Base-by-base conservation (phyloP, 2,888 invertebrate species). In the Eupithecia centaureata region DNA sequence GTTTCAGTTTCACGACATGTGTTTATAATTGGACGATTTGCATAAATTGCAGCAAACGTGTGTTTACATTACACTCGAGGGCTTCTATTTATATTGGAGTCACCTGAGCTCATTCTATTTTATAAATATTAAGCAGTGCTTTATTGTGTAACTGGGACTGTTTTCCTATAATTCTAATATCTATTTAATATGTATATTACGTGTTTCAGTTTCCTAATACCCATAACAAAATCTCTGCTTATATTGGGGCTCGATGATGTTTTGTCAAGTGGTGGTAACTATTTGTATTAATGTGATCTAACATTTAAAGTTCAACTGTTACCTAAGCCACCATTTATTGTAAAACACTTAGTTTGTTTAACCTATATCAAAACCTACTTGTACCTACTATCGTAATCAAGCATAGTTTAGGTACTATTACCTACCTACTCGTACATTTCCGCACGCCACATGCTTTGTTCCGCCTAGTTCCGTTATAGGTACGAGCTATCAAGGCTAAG, bases 401-500 rank as follows among this genome's bases (percentile, higher is more conserved):
- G 47, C 47, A 47, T 22, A 22, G 22, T 1, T 47, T 47, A 47
- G 22, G 47, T 47, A 47, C 38, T 38, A 38, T 42, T 42, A 42
- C 42, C 42, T 8, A 28, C 56, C 30, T 64, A 42, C 64, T 65
- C 65, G 56, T 68, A 68, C 68, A 68, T 72, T 71, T 75, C 71
- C 72, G 74, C 78, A 77, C 75, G 75, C 77, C 72, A 75, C 74
- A 73, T 77, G 73, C 71, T 79, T 79, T 78, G 77, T 78, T 74
- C 73, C 72, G 76, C 73, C 73, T 73, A 56, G 67, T 70, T 70
- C 71, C 67, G 75, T 75, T 73, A 69, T 65, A 71, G 68, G 68
- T 65, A 69, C 73, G 18, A 10, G 47, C 3, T 47, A 47, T 72
- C 79, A 80, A 80, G 80, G 80, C 73, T 77, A 65, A 57, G 62